Base-by-base conservation (phyloP, 2,888 invertebrate genomes). In the Drosophila dives region DNA sequence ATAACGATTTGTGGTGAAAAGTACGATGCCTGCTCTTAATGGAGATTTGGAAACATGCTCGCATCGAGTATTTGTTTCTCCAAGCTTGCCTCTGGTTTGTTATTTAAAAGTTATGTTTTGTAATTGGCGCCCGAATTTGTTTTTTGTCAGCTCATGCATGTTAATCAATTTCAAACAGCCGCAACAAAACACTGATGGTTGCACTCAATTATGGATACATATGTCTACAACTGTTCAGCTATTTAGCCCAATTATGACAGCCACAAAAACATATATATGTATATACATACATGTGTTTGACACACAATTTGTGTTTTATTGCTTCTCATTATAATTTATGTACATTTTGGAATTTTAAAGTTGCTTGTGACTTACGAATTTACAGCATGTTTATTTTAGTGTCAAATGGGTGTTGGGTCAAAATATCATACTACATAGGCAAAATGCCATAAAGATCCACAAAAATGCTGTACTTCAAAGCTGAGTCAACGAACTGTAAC, bases 131-230 rank as follows among this genome's bases (percentile, higher is more conserved):
- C 45, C 23, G 45, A 62, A 58, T 71, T 73, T 71, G 54, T 49
- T 56, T 58, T 70, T 64, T 40, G 65, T 72, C 62, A 75, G 60
- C 67, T 74, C 75, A 59, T 73, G 80, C 75, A 84, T 86, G 75
- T 83, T 86, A 89, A 89, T 86, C 83, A 79, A 84, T 84, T 75
- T 75, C 79, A 81, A 81, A 74, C 81, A 83, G 78, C 49, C 58
- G 67, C 15, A 23, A 63, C 72, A 67, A 65, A 72, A 38, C 23
- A 45, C 76, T 74, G 80, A 76, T 76, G 86, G 72, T 29, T 86
- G 81, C 75, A 80, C 75, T 81, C 80, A 74, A 83, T 81, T 86
- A 83, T 78, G 65, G 26, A 48, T 34, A 51, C 11, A 34, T 34
- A 23, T 51, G 45, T 54, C 29, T 55, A 32, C 51, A 32, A 45